Evolutionary conservation across 2,797 vertebrate genomes (phyloP).

Genomic region (Parauchenoglanis punctatus): DNA sequence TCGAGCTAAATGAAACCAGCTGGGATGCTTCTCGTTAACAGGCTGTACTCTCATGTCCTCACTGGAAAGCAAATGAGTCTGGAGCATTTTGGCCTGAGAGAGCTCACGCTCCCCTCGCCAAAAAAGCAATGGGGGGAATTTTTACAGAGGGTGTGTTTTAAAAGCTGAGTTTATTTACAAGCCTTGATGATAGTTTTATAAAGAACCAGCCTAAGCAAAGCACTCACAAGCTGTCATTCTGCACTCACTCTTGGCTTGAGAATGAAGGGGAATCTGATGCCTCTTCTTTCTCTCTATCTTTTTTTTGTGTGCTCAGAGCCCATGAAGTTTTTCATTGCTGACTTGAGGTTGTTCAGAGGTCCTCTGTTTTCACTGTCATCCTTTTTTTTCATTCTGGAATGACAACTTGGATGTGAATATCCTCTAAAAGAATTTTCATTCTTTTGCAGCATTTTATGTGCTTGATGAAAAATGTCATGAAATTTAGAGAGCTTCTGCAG

Average conservation of each 20-base stretch:
- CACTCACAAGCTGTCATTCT: conserved; percentile 27
- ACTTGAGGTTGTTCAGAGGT: background rate
- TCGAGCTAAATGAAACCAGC: conserved; percentile 55
- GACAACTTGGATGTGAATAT: background rate
- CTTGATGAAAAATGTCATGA: background rate
- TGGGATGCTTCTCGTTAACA: conserved; percentile 49
- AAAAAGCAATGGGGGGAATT: conserved; percentile 29
- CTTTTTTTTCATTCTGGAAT: background rate
- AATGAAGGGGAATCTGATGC: background rate
- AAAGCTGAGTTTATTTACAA: conserved; percentile 46
- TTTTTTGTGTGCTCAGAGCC: background rate
- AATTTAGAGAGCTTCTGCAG: background rate
- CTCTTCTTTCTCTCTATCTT: conserved; percentile 5
- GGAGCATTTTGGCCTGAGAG: conserved; percentile 30
- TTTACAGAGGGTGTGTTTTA: conserved; percentile 42
- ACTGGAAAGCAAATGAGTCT: conserved; percentile 45
- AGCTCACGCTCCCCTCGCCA: conserved; percentile 26
- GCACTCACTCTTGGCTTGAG: conserved; percentile 36
- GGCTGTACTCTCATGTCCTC: conserved; percentile 42
- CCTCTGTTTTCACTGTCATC: background rate
- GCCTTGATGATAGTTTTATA: conserved; percentile 48
- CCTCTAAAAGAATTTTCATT: conserved; percentile 6
- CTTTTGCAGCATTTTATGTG: background rate
- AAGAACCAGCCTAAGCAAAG: conserved; percentile 27
- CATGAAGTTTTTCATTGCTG: background rate